phyloP scores from a whole-genome alignment of 2,888 invertebrate species.

The Agriopis marginaria region DNA sequence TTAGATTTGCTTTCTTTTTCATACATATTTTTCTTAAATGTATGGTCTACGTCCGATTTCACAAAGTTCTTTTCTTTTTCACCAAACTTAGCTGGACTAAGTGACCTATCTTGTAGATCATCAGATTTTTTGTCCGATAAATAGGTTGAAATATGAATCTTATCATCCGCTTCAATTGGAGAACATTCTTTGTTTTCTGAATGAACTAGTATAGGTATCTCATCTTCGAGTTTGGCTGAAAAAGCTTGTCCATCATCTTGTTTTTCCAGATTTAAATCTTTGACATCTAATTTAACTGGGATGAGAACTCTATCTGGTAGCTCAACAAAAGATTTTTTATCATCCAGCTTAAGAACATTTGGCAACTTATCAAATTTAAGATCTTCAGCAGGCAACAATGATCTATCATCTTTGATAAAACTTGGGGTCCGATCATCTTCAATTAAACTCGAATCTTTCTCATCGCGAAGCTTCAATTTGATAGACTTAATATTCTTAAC shows the following conservation, averaged over 20 bases:
- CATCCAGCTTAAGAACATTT: not conserved
- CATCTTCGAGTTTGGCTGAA: too few relatives aligned
- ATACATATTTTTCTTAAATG: not conserved
- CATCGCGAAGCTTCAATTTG: not conserved
- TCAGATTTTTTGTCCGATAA: not conserved
- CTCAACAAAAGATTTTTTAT: constrained; percentile 1
- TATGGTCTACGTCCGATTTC: not conserved
- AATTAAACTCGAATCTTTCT: not conserved
- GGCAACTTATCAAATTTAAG: constrained; percentile 12
- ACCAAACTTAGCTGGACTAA: not conserved
- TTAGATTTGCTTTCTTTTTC: not conserved
- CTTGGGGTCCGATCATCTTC: constrained; percentile 31
- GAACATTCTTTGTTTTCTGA: too few relatives aligned
- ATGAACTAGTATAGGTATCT: too few relatives aligned
- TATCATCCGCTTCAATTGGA: too few relatives aligned
- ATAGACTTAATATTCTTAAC: not conserved
- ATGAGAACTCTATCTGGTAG: not conserved
- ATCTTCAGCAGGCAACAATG: constrained; percentile 20
- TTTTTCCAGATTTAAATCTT: not conserved
- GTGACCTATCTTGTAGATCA: not conserved
- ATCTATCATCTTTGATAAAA: constrained; percentile 25
- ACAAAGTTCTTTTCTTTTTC: constrained; percentile 1
- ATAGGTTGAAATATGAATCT: too few relatives aligned
- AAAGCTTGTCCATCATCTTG: too few relatives aligned
- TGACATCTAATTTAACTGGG: not conserved